Conservation (phyloP, 1,140 invertebrate genomes). For the Idris sp. region DNA sequence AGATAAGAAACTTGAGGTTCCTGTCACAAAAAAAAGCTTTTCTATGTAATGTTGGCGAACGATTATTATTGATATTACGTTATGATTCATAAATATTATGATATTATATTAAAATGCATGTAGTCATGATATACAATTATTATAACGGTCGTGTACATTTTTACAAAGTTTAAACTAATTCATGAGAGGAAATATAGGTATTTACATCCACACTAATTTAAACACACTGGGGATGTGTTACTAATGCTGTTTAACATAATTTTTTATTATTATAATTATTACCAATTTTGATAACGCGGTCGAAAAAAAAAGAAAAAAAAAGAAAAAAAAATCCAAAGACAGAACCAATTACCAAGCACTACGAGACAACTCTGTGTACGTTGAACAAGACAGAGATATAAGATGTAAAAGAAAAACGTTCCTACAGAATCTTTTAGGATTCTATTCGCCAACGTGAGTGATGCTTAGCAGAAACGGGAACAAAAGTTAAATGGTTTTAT, state of each 20-base stretch:
- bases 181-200: conserved; percentile 39
- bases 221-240: conserved; percentile 22
- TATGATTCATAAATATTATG: conserved; percentile 71
- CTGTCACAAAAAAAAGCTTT: conserved; percentile 76
- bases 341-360: conserved; percentile 5
- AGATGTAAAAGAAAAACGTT: conserved; percentile 53
- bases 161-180: conserved; percentile 67
- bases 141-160: conserved; percentile 64
- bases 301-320: not conserved
- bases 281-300: not conserved
- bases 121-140: conserved; percentile 67
- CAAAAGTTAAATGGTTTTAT: conserved; percentile 30
- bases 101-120: conserved; percentile 73
- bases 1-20: conserved; percentile 76
- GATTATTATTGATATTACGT: conserved; percentile 72
- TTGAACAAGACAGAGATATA: no score
- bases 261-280: conserved; percentile 31
- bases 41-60: conserved; percentile 74
- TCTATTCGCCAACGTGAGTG: conserved; percentile 43
- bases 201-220: conserved; percentile 47
- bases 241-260: conserved; percentile 20
- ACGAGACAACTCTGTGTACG: conserved; percentile 25
- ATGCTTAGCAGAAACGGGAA: conserved; percentile 12
- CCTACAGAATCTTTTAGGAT: conserved; percentile 55
- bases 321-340: not conserved